phyloP scores from a whole-genome alignment of 2,113 vertebrate species.

The Oryzias celebensis region DNA sequence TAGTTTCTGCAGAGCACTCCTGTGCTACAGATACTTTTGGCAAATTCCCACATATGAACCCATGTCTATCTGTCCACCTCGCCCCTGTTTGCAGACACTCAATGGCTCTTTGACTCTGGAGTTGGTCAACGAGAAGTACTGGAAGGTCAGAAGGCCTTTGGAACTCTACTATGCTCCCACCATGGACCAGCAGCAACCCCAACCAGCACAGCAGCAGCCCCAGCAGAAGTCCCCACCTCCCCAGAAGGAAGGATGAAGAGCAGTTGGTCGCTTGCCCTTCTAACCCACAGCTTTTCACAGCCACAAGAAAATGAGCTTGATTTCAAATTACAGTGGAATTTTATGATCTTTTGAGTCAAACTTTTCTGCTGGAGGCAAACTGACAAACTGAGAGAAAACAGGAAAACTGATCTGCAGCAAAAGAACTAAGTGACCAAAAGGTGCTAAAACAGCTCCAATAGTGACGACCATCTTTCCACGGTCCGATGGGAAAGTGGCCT shows the following conservation, averaged over 20 bases:
- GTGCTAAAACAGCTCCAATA: no score
- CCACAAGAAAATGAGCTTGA: background rate
- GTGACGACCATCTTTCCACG: no score
- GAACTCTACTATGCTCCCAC: constrained; percentile 89
- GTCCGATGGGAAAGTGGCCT: no score
- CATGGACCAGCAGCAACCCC: constrained; percentile 77
- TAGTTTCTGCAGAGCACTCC: no score
- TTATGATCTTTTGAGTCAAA: background rate
- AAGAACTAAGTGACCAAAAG: background rate
- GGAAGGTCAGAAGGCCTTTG: constrained; percentile 86
- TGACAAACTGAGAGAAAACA: no score
- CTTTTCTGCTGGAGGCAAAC: no score
- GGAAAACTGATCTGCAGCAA: background rate
- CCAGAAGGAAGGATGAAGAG: constrained; percentile 41
- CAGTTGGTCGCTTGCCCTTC: background rate
- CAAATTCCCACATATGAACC: no score
- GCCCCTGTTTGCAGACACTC: constrained; percentile 76
- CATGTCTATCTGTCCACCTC: no score
- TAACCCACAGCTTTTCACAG: background rate
- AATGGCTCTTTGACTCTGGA: constrained; percentile 89
- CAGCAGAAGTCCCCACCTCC: constrained; percentile 28
- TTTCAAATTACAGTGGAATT: background rate
- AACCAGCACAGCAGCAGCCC: background rate
- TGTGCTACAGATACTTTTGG: no score
- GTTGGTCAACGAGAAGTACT: constrained; percentile 90